Conservation (phyloP, 2,888 invertebrate genomes). For the Harpalus rufipes region DNA sequence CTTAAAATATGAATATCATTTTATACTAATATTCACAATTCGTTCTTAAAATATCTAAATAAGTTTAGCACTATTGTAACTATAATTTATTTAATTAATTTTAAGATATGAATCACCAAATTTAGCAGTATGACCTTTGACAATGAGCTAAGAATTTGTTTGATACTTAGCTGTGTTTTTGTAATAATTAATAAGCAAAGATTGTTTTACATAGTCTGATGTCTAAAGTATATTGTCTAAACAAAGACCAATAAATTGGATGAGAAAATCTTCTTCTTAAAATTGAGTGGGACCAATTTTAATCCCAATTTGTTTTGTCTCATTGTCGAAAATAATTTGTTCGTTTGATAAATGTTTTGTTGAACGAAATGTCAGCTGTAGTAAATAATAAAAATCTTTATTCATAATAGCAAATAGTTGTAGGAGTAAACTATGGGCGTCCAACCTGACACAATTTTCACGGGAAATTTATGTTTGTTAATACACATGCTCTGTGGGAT, state of each 20-base stretch:
- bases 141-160: too few species aligned
- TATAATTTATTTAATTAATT: too few species aligned
- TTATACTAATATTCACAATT: too few species aligned
- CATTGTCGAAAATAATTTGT: not conserved
- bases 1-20: too few species aligned
- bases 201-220: too few species aligned
- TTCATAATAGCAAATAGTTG: constrained; percentile 40
- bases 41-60: too few species aligned
- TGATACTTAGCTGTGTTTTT: too few species aligned
- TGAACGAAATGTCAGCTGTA: constrained; percentile 20
- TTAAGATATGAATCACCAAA: too few species aligned
- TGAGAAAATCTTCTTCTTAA: not conserved
- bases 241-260: not conserved
- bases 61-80: too few species aligned
- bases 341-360: constrained; percentile 38
- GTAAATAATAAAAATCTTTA: constrained; percentile 43
- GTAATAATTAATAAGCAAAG: too few species aligned
- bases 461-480: constrained; percentile 63
- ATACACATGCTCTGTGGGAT: constrained; percentile 63
- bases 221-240: not conserved
- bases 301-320: not conserved
- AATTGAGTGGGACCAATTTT: not conserved
- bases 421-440: constrained; percentile 49
- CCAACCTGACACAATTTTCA: constrained; percentile 60
- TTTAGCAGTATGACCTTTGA: too few species aligned